phyloP scores from a whole-genome alignment of 2,113 vertebrate species.

The Catharus fuscescens region DNA sequence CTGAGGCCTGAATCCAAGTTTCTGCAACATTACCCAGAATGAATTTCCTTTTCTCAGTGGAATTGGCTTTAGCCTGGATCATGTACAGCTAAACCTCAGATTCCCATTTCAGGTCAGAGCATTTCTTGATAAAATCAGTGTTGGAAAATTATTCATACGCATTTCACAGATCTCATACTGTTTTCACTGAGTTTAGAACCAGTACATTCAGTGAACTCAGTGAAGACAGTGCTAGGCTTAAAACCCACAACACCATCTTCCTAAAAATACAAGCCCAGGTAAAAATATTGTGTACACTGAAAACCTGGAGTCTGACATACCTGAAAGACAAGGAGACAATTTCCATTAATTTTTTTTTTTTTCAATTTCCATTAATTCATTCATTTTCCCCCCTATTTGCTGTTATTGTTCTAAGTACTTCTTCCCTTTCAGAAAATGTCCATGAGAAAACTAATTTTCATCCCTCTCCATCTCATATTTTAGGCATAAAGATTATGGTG shows the following conservation, averaged over 20 bases:
- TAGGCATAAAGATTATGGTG: background rate
- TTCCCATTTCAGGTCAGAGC: background rate
- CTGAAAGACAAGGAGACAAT: background rate
- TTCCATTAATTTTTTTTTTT: background rate
- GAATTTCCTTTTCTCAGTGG: background rate
- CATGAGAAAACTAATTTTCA: background rate
- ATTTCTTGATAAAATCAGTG: background rate
- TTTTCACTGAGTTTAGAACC: background rate
- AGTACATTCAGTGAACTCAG: background rate
- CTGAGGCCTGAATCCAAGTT: background rate
- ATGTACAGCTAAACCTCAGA: background rate
- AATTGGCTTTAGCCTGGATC: background rate
- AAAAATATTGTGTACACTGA: accelerated
- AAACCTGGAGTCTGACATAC: background rate
- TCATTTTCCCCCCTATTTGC: accelerated
- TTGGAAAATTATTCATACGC: background rate
- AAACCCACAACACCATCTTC: accelerated
- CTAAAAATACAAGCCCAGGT: background rate
- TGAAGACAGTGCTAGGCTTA: background rate
- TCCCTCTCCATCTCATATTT: background rate
- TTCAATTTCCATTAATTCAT: background rate
- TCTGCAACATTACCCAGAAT: background rate
- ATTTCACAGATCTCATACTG: background rate
- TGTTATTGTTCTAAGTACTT: background rate
- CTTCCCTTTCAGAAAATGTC: background rate